Evolutionary conservation across 1,140 invertebrate genomes (phyloP).

Genomic region (Radopholus similis): DNA sequence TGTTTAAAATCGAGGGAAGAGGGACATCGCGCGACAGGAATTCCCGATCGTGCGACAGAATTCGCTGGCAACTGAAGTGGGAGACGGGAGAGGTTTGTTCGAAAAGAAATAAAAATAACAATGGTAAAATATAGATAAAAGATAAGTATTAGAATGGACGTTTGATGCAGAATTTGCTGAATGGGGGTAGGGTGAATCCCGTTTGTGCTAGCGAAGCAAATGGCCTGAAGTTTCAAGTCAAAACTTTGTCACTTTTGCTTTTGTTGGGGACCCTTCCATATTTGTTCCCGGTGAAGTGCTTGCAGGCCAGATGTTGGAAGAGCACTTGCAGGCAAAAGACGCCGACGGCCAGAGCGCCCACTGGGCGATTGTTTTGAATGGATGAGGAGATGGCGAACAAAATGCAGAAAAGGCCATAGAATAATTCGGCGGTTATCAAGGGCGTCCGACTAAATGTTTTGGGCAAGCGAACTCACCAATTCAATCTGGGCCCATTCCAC

Average conservation of each 20-base stretch:
- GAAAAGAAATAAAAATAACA: too few species aligned
- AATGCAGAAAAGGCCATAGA: conserved; percentile 13
- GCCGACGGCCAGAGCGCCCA: conserved; percentile 10
- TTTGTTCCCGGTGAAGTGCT: conserved; percentile 1
- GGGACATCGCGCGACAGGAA: too few species aligned
- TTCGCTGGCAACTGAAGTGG: too few species aligned
- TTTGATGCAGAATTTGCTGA: too few species aligned
- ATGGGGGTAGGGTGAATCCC: too few species aligned
- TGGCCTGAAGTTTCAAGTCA: conserved; percentile 7
- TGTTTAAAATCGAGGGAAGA: too few species aligned
- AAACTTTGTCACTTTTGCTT: too few species aligned
- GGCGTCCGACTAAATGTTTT: conserved; percentile 3
- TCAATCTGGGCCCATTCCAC: neutral
- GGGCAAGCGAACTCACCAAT: neutral
- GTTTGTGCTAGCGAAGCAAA: conserved; percentile 21
- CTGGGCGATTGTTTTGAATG: conserved; percentile 16
- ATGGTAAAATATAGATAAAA: too few species aligned
- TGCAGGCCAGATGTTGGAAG: conserved; percentile 14
- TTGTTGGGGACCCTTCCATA: conserved; percentile 21
- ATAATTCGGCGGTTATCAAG: conserved; percentile 1
- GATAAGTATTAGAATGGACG: too few species aligned
- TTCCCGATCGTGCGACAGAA: too few species aligned
- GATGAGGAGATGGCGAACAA: conserved; percentile 18
- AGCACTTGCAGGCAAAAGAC: conserved; percentile 17
- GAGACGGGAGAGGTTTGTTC: too few species aligned